These are phyloP conservation scores for Amphipoea oculea DNA, from an alignment of 2,888 invertebrate genomes.

Conservation along the genomic window DNA sequence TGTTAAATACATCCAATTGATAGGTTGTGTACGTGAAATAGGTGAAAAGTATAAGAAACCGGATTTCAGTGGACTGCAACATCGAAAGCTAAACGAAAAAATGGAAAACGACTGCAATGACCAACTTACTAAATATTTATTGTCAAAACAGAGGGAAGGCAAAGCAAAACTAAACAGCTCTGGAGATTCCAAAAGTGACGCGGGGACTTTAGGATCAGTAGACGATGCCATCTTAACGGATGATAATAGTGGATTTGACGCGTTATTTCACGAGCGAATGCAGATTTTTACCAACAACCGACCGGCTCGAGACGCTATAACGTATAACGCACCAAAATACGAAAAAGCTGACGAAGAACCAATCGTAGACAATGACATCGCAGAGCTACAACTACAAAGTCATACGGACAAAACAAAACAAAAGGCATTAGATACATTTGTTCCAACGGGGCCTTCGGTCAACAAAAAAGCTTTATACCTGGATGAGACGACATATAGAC, in stretches of 20 bases:
- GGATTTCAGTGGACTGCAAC: background rate
- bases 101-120: conserved; percentile 43
- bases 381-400: background rate
- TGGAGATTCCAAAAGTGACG: conserved; percentile 41
- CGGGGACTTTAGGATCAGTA: conserved; percentile 18
- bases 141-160: conserved; percentile 44
- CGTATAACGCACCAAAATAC: conserved; percentile 31
- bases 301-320: conserved; percentile 40
- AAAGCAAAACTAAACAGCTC: conserved; percentile 31
- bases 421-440: background rate
- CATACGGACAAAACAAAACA: conserved; percentile 29
- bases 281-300: background rate
- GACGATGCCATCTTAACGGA: conserved; percentile 35
- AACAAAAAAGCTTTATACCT: conserved; percentile 71
- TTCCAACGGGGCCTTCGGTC: conserved; percentile 12
- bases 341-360: background rate
- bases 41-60: background rate
- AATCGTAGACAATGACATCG: background rate
- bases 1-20: conserved; percentile 34
- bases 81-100: background rate
- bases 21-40: conserved; percentile 41
- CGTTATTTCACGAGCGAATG: background rate
- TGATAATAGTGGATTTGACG: conserved; percentile 43
- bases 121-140: conserved; percentile 32
- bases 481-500: conserved; percentile 77